A percentile compares a stretch with the other conserved stretches of the same genome.
phyloP scores from a whole-genome alignment of 2,113 vertebrate species.

The Antechinus flavipes region DNA sequence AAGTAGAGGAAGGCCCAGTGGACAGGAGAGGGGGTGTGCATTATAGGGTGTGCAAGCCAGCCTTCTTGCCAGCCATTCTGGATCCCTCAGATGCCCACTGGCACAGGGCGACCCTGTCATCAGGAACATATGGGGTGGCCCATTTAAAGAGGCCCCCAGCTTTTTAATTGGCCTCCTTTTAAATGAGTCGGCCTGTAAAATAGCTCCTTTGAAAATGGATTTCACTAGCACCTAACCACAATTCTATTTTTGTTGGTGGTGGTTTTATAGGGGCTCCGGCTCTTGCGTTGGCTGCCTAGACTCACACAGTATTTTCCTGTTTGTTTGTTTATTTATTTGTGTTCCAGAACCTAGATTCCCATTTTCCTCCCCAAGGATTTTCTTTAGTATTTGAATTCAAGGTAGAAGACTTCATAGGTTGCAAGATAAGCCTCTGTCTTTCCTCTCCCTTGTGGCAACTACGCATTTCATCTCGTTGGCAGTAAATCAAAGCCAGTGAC shows the following conservation, averaged over 20 bases:
- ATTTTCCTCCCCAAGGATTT: not conserved
- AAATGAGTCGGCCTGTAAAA: conserved; percentile 68
- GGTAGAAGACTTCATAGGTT: not conserved
- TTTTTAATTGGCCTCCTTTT: conserved; percentile 67
- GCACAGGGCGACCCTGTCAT: not conserved
- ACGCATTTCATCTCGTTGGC: not conserved
- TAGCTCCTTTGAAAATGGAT: conserved; percentile 59
- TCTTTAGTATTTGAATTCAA: not conserved
- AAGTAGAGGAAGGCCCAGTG: not conserved
- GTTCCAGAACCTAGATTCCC: not conserved
- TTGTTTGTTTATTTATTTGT: not conserved
- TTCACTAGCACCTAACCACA: conserved; percentile 62
- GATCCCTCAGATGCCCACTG: not conserved
- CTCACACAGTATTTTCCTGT: not conserved
- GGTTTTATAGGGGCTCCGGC: not conserved
- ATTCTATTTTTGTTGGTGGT: conserved; percentile 28
- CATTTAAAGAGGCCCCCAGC: conserved; percentile 53
- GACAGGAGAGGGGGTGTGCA: not conserved
- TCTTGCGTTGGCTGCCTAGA: conserved; percentile 23
- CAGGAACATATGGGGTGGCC: conserved; percentile 43
- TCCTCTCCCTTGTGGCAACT: no score
- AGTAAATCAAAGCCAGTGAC: not conserved
- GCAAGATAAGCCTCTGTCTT: not conserved
- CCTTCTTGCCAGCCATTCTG: not conserved
- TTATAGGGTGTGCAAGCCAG: not conserved